A percentile compares a stretch with the other conserved stretches of the same genome.
These are phyloP conservation scores for Salvator merianae DNA, from an alignment of 2,113 vertebrate genomes.

Conservation along the genomic window DNA sequence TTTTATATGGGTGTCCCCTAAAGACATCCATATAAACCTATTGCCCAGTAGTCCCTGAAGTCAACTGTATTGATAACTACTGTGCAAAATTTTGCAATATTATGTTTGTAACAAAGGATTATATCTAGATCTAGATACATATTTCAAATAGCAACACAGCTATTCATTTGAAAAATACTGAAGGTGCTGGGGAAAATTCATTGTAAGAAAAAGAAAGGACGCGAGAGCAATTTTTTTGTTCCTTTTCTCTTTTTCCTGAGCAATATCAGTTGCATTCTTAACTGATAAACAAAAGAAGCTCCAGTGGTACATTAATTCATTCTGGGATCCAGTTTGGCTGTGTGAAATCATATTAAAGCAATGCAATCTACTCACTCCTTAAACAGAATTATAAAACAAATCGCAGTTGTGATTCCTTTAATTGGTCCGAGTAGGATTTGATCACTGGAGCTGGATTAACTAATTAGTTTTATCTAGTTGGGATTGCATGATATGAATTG, in stretches of 20 bases:
- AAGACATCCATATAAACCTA: no score
- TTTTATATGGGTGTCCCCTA: no score
- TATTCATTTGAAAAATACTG: background rate
- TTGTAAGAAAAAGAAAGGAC: background rate
- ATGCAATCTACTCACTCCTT: background rate
- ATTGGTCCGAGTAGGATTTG: background rate
- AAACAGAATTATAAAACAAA: background rate
- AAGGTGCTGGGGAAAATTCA: background rate
- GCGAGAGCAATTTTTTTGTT: background rate
- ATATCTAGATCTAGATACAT: background rate
- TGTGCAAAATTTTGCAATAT: no score
- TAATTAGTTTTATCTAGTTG: conserved; percentile 3
- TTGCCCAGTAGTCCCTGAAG: background rate
- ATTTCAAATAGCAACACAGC: background rate
- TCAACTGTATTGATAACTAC: no score
- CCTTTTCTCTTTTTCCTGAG: background rate
- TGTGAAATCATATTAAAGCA: background rate
- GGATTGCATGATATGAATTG: background rate
- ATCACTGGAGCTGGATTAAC: conserved; percentile 4
- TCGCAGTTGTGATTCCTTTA: background rate
- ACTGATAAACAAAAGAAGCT: background rate
- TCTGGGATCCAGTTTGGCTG: background rate
- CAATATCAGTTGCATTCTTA: background rate
- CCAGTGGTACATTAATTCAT: no score
- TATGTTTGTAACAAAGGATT: no score